phyloP scores from a whole-genome alignment of 2,888 invertebrate species.

The Buathra laborator region DNA sequence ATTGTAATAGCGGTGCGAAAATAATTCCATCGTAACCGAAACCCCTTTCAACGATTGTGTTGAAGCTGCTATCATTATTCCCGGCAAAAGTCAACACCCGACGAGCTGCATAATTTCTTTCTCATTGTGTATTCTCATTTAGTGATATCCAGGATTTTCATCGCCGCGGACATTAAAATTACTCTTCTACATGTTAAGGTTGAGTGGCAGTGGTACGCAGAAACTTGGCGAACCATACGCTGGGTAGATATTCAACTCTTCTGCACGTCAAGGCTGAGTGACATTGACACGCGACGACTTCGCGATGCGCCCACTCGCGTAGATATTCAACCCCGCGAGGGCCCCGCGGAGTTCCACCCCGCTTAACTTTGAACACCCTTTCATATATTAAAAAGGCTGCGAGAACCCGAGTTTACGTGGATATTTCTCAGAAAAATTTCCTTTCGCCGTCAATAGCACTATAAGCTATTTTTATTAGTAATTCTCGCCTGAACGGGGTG shows the following conservation, averaged over 20 bases:
- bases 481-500: too few species aligned
- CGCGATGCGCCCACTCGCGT: too few species aligned
- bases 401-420: neutral
- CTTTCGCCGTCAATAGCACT: too few species aligned
- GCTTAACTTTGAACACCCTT: neutral
- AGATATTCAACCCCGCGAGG: neutral
- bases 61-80: neutral
- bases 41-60: conserved; percentile 9
- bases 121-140: neutral
- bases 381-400: neutral
- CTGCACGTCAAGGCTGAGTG: neutral
- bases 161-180: conserved; percentile 38
- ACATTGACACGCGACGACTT: too few species aligned
- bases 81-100: neutral
- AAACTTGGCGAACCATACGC: neutral
- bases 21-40: conserved; percentile 25
- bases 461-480: too few species aligned
- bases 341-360: neutral
- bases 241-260: neutral
- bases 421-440: neutral
- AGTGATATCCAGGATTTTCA: neutral
- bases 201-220: conserved; percentile 6
- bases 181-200: conserved; percentile 22
- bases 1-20: conserved; percentile 54
- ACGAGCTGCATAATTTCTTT: neutral